A percentile compares a stretch with the other conserved stretches of the same genome.
phyloP scores from a whole-genome alignment of 2,113 vertebrate genomes.

The Shinisaurus crocodilurus region DNA sequence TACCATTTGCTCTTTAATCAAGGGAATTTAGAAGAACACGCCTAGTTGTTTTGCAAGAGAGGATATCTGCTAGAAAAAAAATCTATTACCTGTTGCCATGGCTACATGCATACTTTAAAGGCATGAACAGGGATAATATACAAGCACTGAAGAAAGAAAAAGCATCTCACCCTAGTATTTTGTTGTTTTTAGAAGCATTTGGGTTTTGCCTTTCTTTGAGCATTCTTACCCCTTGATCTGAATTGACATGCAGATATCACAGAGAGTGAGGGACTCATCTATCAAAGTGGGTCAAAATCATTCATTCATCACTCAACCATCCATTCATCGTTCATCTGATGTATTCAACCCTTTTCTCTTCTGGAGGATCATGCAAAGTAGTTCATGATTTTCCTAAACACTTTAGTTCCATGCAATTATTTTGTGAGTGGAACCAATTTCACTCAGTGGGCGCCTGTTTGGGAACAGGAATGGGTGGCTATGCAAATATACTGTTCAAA shows the following conservation, averaged over 20 bases:
- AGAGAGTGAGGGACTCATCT: not conserved
- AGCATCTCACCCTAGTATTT: not conserved
- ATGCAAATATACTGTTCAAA: not conserved
- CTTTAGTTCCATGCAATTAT: constrained; percentile 8
- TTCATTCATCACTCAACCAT: constrained; percentile 11
- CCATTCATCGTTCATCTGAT: constrained; percentile 4
- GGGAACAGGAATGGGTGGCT: not conserved
- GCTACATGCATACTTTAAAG: constrained; percentile 12
- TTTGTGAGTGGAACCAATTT: constrained; percentile 11
- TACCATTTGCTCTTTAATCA: not conserved
- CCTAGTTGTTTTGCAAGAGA: constrained; percentile 5
- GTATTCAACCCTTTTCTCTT: not conserved
- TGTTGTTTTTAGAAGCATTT: not conserved
- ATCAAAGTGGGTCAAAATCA: constrained; percentile 12
- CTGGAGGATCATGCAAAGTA: not conserved
- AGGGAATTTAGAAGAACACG: not conserved
- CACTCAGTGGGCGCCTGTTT: not conserved
- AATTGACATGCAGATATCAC: constrained; percentile 20
- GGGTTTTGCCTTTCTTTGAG: constrained; percentile 8
- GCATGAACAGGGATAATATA: not conserved
- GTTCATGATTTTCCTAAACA: constrained; percentile 7
- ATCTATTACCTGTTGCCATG: not conserved
- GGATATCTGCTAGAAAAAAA: constrained; percentile 6
- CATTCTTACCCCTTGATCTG: not conserved
- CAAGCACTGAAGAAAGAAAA: not conserved